Base-by-base conservation (phyloP, 2,113 vertebrate genomes). In the Gasterosteus aculeatus region DNA sequence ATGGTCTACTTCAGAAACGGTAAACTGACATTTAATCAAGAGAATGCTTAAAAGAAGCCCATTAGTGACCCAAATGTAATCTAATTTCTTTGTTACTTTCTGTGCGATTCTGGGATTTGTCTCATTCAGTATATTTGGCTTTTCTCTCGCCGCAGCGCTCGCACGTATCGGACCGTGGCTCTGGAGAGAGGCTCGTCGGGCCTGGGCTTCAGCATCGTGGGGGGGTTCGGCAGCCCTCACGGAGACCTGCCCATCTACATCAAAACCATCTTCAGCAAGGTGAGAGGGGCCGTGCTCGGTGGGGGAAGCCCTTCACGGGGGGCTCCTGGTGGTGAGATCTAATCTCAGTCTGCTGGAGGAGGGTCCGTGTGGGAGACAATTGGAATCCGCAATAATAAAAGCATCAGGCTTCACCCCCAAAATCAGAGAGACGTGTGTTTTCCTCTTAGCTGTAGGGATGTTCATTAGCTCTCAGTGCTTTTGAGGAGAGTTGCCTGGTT, bases 221-320 rank as follows among this genome's bases (percentile, higher is more conserved):
- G 97, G 4, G 97, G 98, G 7, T 96, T 95, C 16, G 95, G 95
- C 86, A 99, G 98, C 82, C 96, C 96, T 67, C 97, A 99, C 0
- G 97, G 97, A 84, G 97, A 99, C 76, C 88, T 98, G 69, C 97
- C 97, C 6, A 97, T 99, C 88, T 98, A 99, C 80, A 94, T 99
- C 72, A 98, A 98, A 92, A 97, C 96, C 0, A 94, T 98, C 64
- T 98, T 99, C 92, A 93, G 92, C 72, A 98, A 99, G 95, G 97
- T 99, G 88, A 87, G 87, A 47, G 14, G 41, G 9, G 3, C 5
- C 38, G 3, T 46, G 33, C 56, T n/a, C 22, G 42, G 7, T 6
- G 15, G 15, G 29, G 63, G 12, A 57, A 10, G 14, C 44, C 53
- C 33, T 19, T 42, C 38, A 35, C 11, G 26, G 15, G 29, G 7